These are phyloP conservation scores for Myopa testacea DNA, from an alignment of 2,888 invertebrate genomes.

Conservation along the genomic window DNA sequence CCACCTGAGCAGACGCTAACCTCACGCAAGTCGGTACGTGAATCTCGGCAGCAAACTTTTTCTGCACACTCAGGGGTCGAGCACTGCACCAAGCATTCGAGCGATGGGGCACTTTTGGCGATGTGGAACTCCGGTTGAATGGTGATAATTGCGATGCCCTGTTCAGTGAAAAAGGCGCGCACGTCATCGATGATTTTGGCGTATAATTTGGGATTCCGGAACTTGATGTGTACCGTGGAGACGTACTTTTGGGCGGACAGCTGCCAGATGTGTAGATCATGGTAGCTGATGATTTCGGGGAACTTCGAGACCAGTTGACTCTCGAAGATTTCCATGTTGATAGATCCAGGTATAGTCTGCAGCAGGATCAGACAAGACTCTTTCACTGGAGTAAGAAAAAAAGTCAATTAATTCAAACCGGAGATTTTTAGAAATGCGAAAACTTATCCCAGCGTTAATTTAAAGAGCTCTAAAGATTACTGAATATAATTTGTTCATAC, in stretches of 20 bases:
- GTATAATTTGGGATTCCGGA: slow-evolving; percentile 75
- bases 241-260: slow-evolving; percentile 82
- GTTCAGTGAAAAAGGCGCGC: slow-evolving; percentile 80
- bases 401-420: background rate
- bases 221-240: slow-evolving; percentile 86
- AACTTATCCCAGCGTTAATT: background rate
- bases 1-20: slow-evolving; percentile 51
- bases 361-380: slow-evolving; percentile 89
- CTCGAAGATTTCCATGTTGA: slow-evolving; percentile 80
- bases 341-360: slow-evolving; percentile 91
- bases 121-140: slow-evolving; percentile 85
- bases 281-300: slow-evolving; percentile 80
- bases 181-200: slow-evolving; percentile 73
- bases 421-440: slow-evolving; percentile 17
- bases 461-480: background rate
- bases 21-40: slow-evolving; percentile 59
- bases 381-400: slow-evolving; percentile 74
- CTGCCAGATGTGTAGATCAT: slow-evolving; percentile 92
- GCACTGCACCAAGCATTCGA: slow-evolving; percentile 63
- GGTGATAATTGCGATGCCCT: slow-evolving; percentile 86
- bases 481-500: slow-evolving; percentile 57
- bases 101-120: slow-evolving; percentile 52
- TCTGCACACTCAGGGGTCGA: slow-evolving; percentile 60
- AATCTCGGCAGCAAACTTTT: slow-evolving; percentile 64
- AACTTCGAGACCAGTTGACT: slow-evolving; percentile 75